Conservation (phyloP, 1,140 invertebrate genomes). For the Argopecten irradians region DNA sequence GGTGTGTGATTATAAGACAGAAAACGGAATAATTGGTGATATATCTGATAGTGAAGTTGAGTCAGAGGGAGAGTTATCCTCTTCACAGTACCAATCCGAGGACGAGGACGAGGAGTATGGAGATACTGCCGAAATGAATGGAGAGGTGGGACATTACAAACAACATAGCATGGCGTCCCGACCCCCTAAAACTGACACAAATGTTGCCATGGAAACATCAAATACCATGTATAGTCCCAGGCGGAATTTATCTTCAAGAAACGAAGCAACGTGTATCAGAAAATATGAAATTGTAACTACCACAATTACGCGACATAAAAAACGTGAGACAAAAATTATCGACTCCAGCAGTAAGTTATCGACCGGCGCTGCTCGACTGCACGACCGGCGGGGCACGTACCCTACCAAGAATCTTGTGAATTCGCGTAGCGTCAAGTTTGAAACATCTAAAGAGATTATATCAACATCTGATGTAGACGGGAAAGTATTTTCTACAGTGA, state of each 20-base stretch:
- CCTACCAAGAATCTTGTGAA: background rate
- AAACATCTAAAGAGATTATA: conserved; percentile 23
- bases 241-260: conserved; percentile 16
- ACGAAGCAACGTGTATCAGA: background rate
- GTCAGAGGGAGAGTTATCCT: background rate
- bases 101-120: background rate
- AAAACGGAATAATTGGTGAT: conserved; percentile 2
- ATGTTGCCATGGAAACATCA: background rate
- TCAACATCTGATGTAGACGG: conserved; percentile 14
- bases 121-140: background rate
- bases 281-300: conserved; percentile 12
- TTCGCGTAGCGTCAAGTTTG: conserved; percentile 13
- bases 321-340: conserved; percentile 22
- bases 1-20: conserved; percentile 26
- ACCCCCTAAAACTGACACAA: background rate
- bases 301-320: background rate
- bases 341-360: background rate
- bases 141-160: conserved; percentile 1
- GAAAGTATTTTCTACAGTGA: conserved; percentile 11
- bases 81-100: background rate
- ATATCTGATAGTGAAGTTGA: background rate
- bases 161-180: background rate
- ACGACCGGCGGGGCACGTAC: conserved; percentile 10
- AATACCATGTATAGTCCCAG: background rate
- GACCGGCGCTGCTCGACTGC: background rate